Evolutionary conservation across 2,113 vertebrate species (phyloP), one percentile per base, ranked within the genome.

Genomic region (Microcebus tavaratra): DNA sequence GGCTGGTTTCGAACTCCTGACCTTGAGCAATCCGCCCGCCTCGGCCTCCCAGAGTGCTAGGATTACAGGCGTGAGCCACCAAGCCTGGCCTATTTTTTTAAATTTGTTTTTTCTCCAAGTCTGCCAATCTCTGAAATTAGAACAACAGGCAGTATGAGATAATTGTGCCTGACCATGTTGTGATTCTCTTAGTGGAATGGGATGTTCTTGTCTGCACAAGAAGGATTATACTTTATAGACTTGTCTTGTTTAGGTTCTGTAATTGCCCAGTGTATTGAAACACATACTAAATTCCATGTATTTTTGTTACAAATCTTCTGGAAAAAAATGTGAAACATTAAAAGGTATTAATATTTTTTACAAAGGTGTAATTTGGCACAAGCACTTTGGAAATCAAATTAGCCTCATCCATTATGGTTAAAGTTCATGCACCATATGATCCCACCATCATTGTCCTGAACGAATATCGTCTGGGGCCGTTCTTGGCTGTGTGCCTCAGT

Each of bases 221-320:
- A 81, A 94, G 82, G 86, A 63, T 61, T 23, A 0, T 5, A 34
- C 48, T 57, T 39, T 21, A 80, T 12, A 59, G 92, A 53, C 73
- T 27, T 61, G 70, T 61, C 72, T 79, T 87, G 42, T 76, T 87
- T 68, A 86, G 84, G 14, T 87, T 95, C 88, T 42, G 1, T 95
- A 42, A 42, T n/a, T 55, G 55, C 84, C 83, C 42, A 48, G 6
- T 78, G 81, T 61, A 2, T 94, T 53, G 75, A 87, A 70, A 94
- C 90, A 81, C 88, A 27, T 78, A 34, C 81, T 92, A 83, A 95
- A 94, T 94, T 68, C 84, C 57, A 39, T 81, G 86, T 97, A 85
- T 89, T 97, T 97, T 97, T 97, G 80, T 98, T 95, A 95, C 8
- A 65, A 91, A 67, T 84, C 70, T 96, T 94, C 67, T 82, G 45